phyloP scores from a whole-genome alignment of 2,888 invertebrate genomes.

The Chorisops tibialis region DNA sequence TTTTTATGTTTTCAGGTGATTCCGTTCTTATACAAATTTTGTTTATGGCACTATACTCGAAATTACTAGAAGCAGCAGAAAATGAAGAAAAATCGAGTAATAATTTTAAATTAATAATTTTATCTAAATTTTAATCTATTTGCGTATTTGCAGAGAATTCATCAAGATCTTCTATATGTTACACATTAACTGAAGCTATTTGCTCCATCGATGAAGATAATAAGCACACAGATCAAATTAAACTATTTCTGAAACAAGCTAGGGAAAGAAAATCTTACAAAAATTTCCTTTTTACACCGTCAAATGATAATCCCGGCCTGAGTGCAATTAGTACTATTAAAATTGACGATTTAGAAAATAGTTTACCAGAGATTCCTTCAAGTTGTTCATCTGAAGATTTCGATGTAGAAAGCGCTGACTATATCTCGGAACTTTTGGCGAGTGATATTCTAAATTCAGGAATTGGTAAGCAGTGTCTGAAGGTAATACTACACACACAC shows the following conservation, averaged over 20 bases:
- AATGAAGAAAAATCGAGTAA: slow-evolving; percentile 37
- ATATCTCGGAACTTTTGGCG: slow-evolving; percentile 57
- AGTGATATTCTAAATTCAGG: slow-evolving; percentile 63
- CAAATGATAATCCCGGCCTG: slow-evolving; percentile 41
- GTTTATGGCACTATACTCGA: slow-evolving; percentile 66
- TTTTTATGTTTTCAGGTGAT: slow-evolving; percentile 41
- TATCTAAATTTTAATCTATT: background rate
- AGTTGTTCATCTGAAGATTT: slow-evolving; percentile 44
- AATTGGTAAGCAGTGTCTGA: slow-evolving; percentile 58
- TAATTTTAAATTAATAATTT: background rate
- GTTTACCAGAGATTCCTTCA: slow-evolving; percentile 37
- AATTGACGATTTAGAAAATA: slow-evolving; percentile 41
- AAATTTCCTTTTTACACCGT: slow-evolving; percentile 2
- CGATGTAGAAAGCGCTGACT: slow-evolving; percentile 53
- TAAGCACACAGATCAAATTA: slow-evolving; percentile 73
- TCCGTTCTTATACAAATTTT: slow-evolving; percentile 71
- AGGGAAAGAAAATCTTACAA: slow-evolving; percentile 47
- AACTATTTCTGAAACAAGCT: slow-evolving; percentile 59
- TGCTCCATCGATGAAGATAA: slow-evolving; percentile 77
- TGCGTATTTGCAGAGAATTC: slow-evolving; percentile 35
- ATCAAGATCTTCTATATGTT: slow-evolving; percentile 58
- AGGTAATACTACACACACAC: slow-evolving; percentile 43
- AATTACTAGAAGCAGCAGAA: slow-evolving; percentile 56
- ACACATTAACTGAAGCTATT: slow-evolving; percentile 73
- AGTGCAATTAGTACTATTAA: slow-evolving; percentile 48